Conservation (phyloP, 2,888 invertebrate species). For the Athalia circularis region DNA sequence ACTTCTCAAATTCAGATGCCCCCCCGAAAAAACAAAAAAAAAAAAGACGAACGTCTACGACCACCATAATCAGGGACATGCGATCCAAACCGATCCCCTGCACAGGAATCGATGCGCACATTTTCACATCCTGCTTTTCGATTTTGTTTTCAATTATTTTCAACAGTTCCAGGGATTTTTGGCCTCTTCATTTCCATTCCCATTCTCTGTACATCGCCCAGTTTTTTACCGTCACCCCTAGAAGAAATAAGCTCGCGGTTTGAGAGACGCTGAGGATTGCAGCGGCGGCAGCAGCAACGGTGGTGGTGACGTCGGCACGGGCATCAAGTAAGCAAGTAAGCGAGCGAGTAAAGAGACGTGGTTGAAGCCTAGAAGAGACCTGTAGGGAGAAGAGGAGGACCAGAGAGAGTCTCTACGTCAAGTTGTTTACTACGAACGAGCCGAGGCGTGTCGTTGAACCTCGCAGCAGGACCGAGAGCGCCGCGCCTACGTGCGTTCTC, state of each 20-base stretch:
- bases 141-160: too few species aligned
- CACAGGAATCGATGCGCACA: too few species aligned
- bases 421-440: constrained; percentile 72
- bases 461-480: constrained; percentile 54
- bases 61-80: too few species aligned
- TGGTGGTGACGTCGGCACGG: neutral
- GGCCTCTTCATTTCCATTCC: too few species aligned
- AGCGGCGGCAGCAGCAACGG: neutral
- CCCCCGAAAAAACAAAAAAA: too few species aligned
- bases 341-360: neutral
- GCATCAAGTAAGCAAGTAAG: neutral
- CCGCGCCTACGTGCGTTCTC: constrained; percentile 42
- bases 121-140: too few species aligned
- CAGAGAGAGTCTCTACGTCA: constrained; percentile 65
- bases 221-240: too few species aligned
- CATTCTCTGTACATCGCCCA: too few species aligned
- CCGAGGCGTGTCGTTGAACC: constrained; percentile 72
- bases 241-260: neutral
- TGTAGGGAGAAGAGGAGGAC: constrained; percentile 47
- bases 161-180: too few species aligned
- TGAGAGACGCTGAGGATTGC: constrained; percentile 18
- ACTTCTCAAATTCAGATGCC: too few species aligned
- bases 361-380: constrained; percentile 19
- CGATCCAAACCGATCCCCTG: too few species aligned
- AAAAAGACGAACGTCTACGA: too few species aligned